These are phyloP conservation scores for Drosophila greeni DNA, from an alignment of 2,888 invertebrate species.

Conservation along the genomic window DNA sequence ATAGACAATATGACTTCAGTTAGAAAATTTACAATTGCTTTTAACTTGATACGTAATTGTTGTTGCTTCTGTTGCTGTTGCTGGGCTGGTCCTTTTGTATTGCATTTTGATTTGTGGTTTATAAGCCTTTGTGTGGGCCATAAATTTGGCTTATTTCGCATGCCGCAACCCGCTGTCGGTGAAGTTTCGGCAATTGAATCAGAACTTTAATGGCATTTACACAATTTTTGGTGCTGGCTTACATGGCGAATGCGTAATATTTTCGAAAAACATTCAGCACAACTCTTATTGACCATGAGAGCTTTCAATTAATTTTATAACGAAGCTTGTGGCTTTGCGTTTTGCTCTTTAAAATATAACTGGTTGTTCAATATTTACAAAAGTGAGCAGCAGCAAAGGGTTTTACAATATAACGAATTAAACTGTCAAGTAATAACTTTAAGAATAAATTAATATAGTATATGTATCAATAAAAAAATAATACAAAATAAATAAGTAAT, in stretches of 20 bases:
- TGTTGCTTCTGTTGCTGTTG: slow-evolving; percentile 36
- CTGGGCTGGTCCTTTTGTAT: slow-evolving; percentile 58
- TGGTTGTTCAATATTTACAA: neutral
- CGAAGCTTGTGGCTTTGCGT: neutral
- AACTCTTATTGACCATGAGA: slow-evolving; percentile 3
- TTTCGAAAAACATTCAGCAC: slow-evolving; percentile 24
- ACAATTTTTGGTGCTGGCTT: neutral
- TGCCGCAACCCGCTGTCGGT: slow-evolving; percentile 18
- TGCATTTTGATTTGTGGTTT: slow-evolving; percentile 72
- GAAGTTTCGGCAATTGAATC: slow-evolving; percentile 31
- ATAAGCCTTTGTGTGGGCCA: slow-evolving; percentile 62
- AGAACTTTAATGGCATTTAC: slow-evolving; percentile 18
- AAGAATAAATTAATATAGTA: too few species aligned
- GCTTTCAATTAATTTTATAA: slow-evolving; percentile 8
- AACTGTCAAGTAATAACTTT: neutral
- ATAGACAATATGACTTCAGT: slow-evolving; percentile 72
- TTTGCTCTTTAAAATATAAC: neutral
- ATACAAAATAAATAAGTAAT: neutral
- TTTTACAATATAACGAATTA: neutral
- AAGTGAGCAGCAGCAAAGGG: neutral
- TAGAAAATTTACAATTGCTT: slow-evolving; percentile 73
- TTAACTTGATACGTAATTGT: slow-evolving; percentile 68
- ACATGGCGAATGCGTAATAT: slow-evolving; percentile 42
- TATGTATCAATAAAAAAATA: too few species aligned
- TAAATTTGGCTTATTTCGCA: slow-evolving; percentile 63